Base-by-base conservation (phyloP, 2,113 vertebrate species). In the Baryphthengus martii region DNA sequence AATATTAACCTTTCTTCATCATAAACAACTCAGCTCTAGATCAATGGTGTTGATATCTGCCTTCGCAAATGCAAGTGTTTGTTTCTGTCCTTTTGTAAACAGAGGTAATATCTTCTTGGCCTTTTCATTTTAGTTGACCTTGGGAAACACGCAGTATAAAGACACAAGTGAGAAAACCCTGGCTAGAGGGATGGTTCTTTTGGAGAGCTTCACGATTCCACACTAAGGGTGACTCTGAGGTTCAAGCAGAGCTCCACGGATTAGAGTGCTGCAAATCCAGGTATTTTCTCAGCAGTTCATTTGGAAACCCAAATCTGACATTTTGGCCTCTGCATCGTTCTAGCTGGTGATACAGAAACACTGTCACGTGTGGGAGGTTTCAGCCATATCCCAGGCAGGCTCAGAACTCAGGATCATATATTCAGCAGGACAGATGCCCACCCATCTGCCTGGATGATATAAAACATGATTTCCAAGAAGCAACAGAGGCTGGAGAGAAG, bases 51-150 rank as follows among this genome's bases (percentile, higher is more conserved):
- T 80, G 89, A 86, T 65, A 81, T 96, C 88, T 91, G 81, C 58
- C 95, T 95, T 96, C 23, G 25, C 33, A 96, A 95, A 96, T 67
- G 35, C 72, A 95, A 96, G 37, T 78, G 67, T 71, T 93, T 93
- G 62, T 91, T 88, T 91, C 53, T 63, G 23, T 62, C 74, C 26
- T 45, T 73, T 62, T 81, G 53, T 78, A 97, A 97, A 94, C 63
- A 95, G 42, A 82, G 79, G 40, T 88, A 39, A 56, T 61, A 45
- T 67, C 86, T 95, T 42, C 1, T 2, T 76, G 78, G 74, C 89
- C 78, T 85, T 93, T 75, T 90, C 65, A 18, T 47, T 65, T 62
- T 2, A 37, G 18, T 17, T 91, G 87, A 58, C 26, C 8, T 20
- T 71, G 61, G 88, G 62, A n/a, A 88, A 78, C 16, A 40, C 42